Conservation (phyloP, 2,797 vertebrate species). For the Lophotriccus pileatus region DNA sequence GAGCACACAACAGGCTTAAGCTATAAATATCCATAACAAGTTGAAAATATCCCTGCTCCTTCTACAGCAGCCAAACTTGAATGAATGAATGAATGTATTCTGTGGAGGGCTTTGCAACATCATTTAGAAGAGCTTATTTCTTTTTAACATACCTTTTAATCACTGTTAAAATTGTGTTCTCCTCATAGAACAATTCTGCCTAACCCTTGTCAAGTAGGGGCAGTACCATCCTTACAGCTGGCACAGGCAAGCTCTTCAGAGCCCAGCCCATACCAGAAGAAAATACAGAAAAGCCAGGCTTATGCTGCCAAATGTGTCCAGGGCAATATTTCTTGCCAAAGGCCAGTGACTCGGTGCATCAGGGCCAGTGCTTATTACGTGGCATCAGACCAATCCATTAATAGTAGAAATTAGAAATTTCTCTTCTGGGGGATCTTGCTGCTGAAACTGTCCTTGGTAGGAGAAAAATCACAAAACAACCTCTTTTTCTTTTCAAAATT, state of each 20-base stretch:
- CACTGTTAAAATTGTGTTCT: not conserved
- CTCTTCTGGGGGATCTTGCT: not conserved
- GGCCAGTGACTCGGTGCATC: not conserved
- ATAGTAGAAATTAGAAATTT: not conserved
- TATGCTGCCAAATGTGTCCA: not conserved
- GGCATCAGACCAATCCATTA: not conserved
- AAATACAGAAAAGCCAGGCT: not conserved
- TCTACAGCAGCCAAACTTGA: not conserved
- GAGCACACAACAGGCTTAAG: not conserved
- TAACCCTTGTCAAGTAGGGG: not conserved
- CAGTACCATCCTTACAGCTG: not conserved
- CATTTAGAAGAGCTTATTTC: not conserved
- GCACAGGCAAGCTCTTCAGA: not conserved
- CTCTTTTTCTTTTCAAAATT: not conserved
- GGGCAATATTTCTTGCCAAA: not conserved
- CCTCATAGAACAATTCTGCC: not conserved
- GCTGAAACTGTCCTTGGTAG: not conserved
- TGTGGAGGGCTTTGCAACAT: not conserved
- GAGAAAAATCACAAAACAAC: not conserved
- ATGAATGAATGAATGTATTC: not conserved
- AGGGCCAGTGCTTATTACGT: not conserved
- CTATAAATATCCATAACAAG: not conserved
- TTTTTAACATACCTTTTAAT: not conserved
- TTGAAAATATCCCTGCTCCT: not conserved
- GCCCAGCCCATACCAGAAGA: not conserved